phyloP scores from a whole-genome alignment of 2,888 invertebrate species.

The Orthosia cruda region DNA sequence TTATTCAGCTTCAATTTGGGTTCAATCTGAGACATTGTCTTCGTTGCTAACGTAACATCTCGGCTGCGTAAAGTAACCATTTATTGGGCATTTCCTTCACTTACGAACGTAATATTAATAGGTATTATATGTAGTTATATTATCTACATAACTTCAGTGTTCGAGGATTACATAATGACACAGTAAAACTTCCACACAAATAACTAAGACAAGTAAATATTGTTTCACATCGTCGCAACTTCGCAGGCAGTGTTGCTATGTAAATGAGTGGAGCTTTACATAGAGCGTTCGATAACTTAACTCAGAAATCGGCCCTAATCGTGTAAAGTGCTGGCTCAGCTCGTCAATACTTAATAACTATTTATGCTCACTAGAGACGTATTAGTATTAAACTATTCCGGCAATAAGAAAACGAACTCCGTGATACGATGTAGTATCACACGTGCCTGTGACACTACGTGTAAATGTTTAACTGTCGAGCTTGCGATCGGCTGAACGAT shows the following conservation, averaged over 20 bases:
- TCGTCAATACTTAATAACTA: constrained; percentile 4
- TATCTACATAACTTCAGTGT: background rate
- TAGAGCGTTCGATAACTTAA: background rate
- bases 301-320: no score
- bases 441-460: background rate
- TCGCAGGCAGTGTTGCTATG: background rate
- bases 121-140: constrained; percentile 11
- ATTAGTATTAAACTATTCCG: constrained; percentile 1
- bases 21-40: background rate
- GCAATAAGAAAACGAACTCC: background rate
- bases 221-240: constrained; percentile 5
- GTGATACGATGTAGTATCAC: background rate
- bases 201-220: constrained; percentile 19
- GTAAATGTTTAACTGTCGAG: background rate
- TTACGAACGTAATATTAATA: background rate
- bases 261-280: background rate
- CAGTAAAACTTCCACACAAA: background rate
- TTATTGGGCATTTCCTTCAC: background rate
- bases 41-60: background rate
- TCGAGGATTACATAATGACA: background rate
- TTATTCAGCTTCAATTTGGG: background rate
- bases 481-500: background rate
- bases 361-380: constrained; percentile 11
- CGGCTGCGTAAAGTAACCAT: background rate
- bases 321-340: constrained; percentile 4